These are phyloP conservation scores for Cyclophora punctaria DNA, from an alignment of 2,888 invertebrate species.

Conservation along the genomic window DNA sequence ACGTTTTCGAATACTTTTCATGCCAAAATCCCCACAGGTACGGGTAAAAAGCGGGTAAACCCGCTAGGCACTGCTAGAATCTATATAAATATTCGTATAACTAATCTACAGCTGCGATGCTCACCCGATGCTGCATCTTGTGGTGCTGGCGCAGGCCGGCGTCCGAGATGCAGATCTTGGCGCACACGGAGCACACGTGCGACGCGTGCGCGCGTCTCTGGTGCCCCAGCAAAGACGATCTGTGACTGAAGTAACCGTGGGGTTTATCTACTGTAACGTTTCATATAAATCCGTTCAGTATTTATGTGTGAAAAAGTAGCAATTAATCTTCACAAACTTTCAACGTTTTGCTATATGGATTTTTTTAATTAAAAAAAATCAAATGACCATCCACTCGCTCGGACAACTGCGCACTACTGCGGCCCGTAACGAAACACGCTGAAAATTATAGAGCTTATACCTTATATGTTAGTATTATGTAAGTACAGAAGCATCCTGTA, in stretches of 20 bases:
- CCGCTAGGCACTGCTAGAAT: neutral
- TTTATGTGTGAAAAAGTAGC: neutral
- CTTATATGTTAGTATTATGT: too few species aligned
- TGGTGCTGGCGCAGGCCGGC: conserved; percentile 12
- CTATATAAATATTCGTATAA: neutral
- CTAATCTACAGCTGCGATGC: neutral
- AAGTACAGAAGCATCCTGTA: too few species aligned
- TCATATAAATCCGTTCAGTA: neutral
- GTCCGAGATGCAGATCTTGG: conserved; percentile 14
- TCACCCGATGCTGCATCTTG: conserved; percentile 17
- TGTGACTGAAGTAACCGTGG: conserved; percentile 10
- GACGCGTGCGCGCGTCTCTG: conserved; percentile 12
- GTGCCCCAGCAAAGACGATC: conserved; percentile 17
- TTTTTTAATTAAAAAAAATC: too few species aligned
- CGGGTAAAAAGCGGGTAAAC: neutral
- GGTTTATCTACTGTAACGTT: too few species aligned
- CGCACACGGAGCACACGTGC: conserved; percentile 16
- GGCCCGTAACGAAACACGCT: too few species aligned
- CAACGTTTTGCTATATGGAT: too few species aligned
- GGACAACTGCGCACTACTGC: too few species aligned
- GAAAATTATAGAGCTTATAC: too few species aligned
- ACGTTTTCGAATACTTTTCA: neutral
- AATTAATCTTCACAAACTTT: too few species aligned
- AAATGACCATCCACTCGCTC: too few species aligned
- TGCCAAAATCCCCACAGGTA: neutral